Evolutionary conservation across 2,888 invertebrate genomes (phyloP).

Genomic region (Calliopum simillimum): DNA sequence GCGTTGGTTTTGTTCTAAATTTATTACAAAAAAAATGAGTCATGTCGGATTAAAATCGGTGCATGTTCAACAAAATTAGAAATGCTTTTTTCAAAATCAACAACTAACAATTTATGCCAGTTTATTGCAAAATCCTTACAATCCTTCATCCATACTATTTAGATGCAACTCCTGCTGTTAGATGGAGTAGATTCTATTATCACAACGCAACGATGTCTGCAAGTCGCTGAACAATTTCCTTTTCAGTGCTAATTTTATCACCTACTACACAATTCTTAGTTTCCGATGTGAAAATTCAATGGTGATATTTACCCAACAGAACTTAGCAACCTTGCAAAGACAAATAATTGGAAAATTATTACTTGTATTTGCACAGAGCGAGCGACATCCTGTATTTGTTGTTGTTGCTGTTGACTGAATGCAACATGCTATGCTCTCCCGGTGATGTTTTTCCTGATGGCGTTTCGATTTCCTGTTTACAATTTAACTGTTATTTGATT

Average conservation of each 20-base stretch:
- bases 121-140: too few species aligned
- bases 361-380: not conserved
- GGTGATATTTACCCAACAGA: not conserved
- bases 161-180: too few species aligned
- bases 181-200: too few species aligned
- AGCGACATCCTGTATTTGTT: not conserved
- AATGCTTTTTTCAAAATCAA: too few species aligned
- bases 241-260: constrained; percentile 24
- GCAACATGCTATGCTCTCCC: constrained; percentile 4
- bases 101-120: too few species aligned
- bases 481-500: not conserved
- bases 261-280: not conserved
- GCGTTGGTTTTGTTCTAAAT: too few species aligned
- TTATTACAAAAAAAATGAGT: too few species aligned
- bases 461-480: constrained; percentile 33
- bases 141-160: too few species aligned
- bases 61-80: too few species aligned
- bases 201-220: not conserved
- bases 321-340: not conserved
- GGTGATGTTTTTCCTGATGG: constrained; percentile 22
- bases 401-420: not conserved
- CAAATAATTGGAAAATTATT: constrained; percentile 25
- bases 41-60: too few species aligned
- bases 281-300: not conserved
- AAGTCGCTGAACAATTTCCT: constrained; percentile 30